A percentile compares a stretch with the other conserved stretches of the same genome.
Evolutionary conservation across 2,888 invertebrate species (phyloP).

Genomic region (Phortica magna): DNA sequence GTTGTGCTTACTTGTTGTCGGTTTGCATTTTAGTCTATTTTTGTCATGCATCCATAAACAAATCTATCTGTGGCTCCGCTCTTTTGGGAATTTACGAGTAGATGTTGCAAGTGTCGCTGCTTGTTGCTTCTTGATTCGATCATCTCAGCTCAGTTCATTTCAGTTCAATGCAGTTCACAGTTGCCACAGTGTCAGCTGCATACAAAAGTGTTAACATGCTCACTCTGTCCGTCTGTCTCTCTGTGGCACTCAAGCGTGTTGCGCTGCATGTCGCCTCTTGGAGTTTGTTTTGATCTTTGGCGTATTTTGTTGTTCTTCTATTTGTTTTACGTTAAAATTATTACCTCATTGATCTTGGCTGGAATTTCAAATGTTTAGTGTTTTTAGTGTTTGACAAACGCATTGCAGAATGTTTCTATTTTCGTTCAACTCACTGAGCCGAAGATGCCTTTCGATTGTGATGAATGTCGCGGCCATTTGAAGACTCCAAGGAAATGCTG

Average conservation of each 20-base stretch:
- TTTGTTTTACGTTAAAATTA: slow-evolving; percentile 1
- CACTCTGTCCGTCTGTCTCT: not conserved
- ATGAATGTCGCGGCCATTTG: not conserved
- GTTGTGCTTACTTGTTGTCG: slow-evolving; percentile 5
- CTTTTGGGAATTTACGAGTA: slow-evolving; percentile 20
- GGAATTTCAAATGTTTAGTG: slow-evolving; percentile 11
- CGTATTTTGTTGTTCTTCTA: not conserved
- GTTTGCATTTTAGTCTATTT: slow-evolving; percentile 23
- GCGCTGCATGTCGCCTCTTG: slow-evolving; percentile 23
- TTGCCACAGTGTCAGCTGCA: slow-evolving; percentile 23
- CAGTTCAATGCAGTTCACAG: not conserved
- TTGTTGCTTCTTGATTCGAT: not conserved
- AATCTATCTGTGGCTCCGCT: not conserved
- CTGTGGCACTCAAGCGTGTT: slow-evolving; percentile 24
- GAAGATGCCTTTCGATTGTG: not conserved
- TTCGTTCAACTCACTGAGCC: not conserved
- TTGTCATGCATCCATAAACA: slow-evolving; percentile 19
- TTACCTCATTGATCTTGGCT: slow-evolving; percentile 27
- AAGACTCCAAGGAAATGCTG: not conserved
- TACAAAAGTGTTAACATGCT: slow-evolving; percentile 25
- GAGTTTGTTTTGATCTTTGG: slow-evolving; percentile 31
- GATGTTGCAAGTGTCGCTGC: slow-evolving; percentile 6
- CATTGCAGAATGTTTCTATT: not conserved
- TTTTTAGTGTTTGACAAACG: slow-evolving; percentile 5
- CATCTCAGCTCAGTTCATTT: too few species aligned